Evolutionary conservation across 2,797 vertebrate species (phyloP).

Genomic region (Glossophaga mutica): DNA sequence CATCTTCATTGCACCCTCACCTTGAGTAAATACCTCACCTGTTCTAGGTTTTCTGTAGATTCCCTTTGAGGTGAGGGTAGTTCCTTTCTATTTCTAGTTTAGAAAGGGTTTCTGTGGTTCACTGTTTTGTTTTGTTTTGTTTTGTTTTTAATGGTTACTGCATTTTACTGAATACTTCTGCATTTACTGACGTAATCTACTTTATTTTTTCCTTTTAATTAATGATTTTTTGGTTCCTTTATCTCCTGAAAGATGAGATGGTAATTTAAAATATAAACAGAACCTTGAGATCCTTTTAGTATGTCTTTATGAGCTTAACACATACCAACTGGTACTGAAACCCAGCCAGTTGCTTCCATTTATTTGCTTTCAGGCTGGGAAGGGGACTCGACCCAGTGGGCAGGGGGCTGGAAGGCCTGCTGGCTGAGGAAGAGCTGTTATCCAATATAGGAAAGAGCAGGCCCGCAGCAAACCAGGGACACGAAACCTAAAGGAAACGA

Average conservation of each 20-base stretch:
- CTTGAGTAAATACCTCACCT: neutral
- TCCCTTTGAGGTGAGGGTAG: neutral
- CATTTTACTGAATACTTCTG: neutral
- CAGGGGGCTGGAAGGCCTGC: neutral
- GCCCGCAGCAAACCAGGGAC: neutral
- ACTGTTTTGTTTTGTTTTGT: no score
- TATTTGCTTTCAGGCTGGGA: neutral
- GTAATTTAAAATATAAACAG: neutral
- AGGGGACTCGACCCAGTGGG: neutral
- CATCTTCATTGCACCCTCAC: neutral
- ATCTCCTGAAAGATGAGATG: neutral
- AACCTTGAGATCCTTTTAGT: neutral
- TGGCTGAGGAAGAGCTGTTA: neutral
- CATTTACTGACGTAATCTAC: neutral
- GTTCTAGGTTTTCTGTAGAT: neutral
- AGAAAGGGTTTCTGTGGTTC: neutral
- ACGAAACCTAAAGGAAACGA: neutral
- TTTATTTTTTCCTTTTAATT: constrained; percentile 19
- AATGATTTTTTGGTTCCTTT: neutral
- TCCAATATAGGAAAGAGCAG: neutral
- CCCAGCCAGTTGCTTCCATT: neutral
- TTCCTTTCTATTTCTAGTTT: neutral
- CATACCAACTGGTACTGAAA: neutral
- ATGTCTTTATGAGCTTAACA: neutral
- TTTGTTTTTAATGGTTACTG: neutral